Conservation (phyloP, 2,797 vertebrate species). For the Lepus oiostolus region DNA sequence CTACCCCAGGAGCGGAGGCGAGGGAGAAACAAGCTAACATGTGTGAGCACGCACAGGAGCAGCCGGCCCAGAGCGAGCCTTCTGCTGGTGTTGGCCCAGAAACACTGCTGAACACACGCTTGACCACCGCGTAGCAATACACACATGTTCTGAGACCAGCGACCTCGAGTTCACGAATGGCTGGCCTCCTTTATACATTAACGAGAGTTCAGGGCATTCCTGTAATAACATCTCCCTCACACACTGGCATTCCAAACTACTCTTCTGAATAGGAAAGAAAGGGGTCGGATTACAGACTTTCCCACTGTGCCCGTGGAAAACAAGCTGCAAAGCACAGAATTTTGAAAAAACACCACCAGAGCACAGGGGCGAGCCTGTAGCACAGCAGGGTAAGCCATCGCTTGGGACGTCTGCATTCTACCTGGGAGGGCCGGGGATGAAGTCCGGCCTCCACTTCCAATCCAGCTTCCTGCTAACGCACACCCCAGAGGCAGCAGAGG, state of each 20-base stretch:
- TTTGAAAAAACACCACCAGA: background rate
- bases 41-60: background rate
- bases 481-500: too few species aligned
- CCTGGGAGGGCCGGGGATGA: too few species aligned
- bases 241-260: background rate
- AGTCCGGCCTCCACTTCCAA: too few species aligned
- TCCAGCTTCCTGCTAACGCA: too few species aligned
- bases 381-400: too few species aligned
- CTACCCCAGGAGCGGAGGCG: background rate
- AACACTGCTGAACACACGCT: background rate
- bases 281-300: background rate
- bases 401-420: too few species aligned
- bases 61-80: background rate
- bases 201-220: conserved; percentile 25
- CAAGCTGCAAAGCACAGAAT: background rate
- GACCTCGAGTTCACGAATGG: conserved; percentile 10
- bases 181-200: background rate
- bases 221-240: conserved; percentile 8
- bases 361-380: too few species aligned
- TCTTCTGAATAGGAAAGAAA: conserved; percentile 30
- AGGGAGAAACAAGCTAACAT: background rate
- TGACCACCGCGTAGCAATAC: background rate
- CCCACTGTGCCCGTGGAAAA: background rate
- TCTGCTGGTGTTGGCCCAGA: background rate
- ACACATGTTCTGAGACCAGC: background rate